Evolutionary conservation across 2,888 invertebrate species (phyloP).

Genomic region (Andrena chrysosceles): DNA sequence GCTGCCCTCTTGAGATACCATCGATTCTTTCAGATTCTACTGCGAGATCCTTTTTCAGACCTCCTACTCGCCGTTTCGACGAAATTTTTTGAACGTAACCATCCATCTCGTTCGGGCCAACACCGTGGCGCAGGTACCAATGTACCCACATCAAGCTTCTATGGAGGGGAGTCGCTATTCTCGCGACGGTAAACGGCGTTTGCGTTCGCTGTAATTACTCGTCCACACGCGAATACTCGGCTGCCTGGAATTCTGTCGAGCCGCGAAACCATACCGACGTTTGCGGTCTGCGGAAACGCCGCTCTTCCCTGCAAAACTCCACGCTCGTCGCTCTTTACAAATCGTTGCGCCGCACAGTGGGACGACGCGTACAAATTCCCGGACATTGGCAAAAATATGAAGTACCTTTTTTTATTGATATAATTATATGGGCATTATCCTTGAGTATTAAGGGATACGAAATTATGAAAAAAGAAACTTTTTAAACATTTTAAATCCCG

Average conservation of each 20-base stretch:
- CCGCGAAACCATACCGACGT: slow-evolving; percentile 24
- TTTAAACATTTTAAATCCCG: no score
- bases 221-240: slow-evolving; percentile 57
- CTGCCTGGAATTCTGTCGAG: slow-evolving; percentile 60
- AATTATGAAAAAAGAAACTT: no score
- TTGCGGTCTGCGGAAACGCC: background rate
- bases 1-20: slow-evolving; percentile 66
- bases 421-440: no score
- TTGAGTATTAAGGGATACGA: no score
- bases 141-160: background rate
- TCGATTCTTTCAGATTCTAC: slow-evolving; percentile 72
- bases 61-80: slow-evolving; percentile 23
- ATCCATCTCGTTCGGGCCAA: background rate
- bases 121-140: no score
- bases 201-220: slow-evolving; percentile 47
- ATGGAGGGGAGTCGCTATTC: no score
- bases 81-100: background rate
- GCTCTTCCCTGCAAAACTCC: no score
- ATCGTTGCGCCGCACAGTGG: no score
- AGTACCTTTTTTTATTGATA: no score
- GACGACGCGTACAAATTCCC: no score
- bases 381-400: no score
- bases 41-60: slow-evolving; percentile 56
- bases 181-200: slow-evolving; percentile 3
- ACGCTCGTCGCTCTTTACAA: no score